Evolutionary conservation across 2,113 vertebrate species (phyloP), one percentile per base, ranked within the genome.

Genomic region (Halcyon senegalensis): DNA sequence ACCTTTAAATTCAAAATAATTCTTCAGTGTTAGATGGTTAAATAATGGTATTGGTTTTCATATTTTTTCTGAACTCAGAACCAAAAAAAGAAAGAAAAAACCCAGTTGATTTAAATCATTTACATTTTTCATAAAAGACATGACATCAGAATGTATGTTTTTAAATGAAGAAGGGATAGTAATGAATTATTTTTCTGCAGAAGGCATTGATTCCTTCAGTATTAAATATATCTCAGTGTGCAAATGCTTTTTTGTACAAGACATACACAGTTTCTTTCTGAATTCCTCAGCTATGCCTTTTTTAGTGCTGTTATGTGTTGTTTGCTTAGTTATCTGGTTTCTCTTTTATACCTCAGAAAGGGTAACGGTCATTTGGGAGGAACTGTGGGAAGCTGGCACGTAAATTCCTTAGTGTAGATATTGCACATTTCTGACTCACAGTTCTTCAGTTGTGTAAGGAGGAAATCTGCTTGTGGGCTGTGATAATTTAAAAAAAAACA

Each of bases 351-450:
- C 72, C 55, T 90, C 60, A 55, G 89, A 94, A 95, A 87, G 72
- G 43, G 66, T 87, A 92, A 70, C 1, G 78, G 93, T 95, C 95
- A 75, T 91, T 93, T 81, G 73, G 70, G 89, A 84, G 78, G 55
- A 96, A 87, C 90, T 84, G 90, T 96, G 92, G 92, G 94, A 96
- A 95, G 89, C 82, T 84, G 77, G 82, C 74, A 89, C 76, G 78
- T 89, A 94, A 95, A 96, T 94, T 95, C 72, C 83, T 82, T 90
- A 43, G 66, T 94, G 90, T 94, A 92, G 92, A 83, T 92, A 62
- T 16, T 77, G 84, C 86, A 95, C 68, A 90, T 91, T 87, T 94
- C 90, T 96, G 95, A 96, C 92, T 97, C 93, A 92, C 68, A 86
- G 63, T 72, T 94, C 66, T 92, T 90, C 30, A 39, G 39, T 46